phyloP scores from a whole-genome alignment of 2,113 vertebrate species.

The Cheilinus undulatus region DNA sequence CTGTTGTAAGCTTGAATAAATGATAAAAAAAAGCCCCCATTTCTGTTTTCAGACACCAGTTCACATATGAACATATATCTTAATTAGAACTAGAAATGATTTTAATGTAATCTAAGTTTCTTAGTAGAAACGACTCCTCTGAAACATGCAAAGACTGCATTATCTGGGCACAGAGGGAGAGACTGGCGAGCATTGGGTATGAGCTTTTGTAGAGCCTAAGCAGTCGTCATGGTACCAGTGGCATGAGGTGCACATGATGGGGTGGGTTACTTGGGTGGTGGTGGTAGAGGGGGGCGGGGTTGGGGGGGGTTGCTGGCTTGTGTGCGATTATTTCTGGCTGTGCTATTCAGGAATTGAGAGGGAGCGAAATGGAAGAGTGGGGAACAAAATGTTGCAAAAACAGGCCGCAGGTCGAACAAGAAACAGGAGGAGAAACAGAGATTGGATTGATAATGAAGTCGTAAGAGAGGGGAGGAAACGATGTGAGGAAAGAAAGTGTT shows the following conservation, averaged over 20 bases:
- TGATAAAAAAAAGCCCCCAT: constrained; percentile 25
- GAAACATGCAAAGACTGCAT: constrained; percentile 30
- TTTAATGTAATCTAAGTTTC: too few species aligned
- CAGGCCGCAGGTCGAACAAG: background rate
- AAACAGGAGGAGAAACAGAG: background rate
- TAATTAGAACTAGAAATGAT: too few species aligned
- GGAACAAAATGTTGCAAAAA: constrained; percentile 30
- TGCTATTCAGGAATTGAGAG: constrained; percentile 63
- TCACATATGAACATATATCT: background rate
- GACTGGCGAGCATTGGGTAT: constrained; percentile 5
- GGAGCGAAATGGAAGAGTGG: constrained; percentile 11
- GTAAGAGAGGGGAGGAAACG: constrained; percentile 10
- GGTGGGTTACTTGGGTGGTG: constrained; percentile 47
- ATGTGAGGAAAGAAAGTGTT: constrained; percentile 22
- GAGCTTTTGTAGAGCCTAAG: constrained; percentile 45
- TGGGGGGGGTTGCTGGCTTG: constrained; percentile 32
- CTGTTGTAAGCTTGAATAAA: constrained; percentile 61
- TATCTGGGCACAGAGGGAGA: constrained; percentile 23
- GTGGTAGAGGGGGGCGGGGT: too few species aligned
- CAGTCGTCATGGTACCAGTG: constrained; percentile 72
- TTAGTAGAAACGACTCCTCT: background rate
- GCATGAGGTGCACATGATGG: constrained; percentile 60
- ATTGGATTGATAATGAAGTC: background rate
- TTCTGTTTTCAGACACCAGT: constrained; percentile 14
- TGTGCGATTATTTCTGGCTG: constrained; percentile 64